Base-by-base conservation (phyloP, 2,113 vertebrate species). In the Ardeotis arabs region DNA sequence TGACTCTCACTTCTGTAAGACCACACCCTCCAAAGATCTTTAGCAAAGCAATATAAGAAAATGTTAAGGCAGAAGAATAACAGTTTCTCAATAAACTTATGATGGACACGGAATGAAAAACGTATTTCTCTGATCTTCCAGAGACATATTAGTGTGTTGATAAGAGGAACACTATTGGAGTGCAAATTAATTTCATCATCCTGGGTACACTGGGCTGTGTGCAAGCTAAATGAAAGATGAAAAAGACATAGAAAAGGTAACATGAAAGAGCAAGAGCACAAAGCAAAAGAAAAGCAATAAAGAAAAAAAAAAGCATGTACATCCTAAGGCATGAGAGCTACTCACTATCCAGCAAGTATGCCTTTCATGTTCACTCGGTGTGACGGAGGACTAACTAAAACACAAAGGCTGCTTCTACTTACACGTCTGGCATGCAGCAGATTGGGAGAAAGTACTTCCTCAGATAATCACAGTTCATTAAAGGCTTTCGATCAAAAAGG, bases 401-500 rank as follows among this genome's bases (percentile, higher is more conserved):
- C 75, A 96, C 91, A 96, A 96, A 94, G 59, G 53, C 58, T 24
- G 21, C 59, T 89, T 85, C 89, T 44, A 8, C 87, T 97, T 68
- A 68, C 82, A 91, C 3, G 18, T 63, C 93, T 83, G 78, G 82
- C 18, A 17, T 33, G 81, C 72, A 82, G 62, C 53, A 72, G 73
- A 68, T 4, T 53, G 84, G 59, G 37, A 83, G 78, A 76, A 41
- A 86, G 59, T 16, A 70, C 52, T 94, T 80, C 95, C 92, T 90
- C 63, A 58, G 55, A 80, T 44, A 75, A 88, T 49, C 84, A 74
- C 84, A 87, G 87, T 52, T 93, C 95, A 80, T 94, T 91, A 91
- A 82, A 91, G 82, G 67, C 50, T 67, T 59, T 50, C 14, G 12
- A 93, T 70, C 84, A 70, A 77, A 95, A 84, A 56, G 23, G 33